A percentile compares a stretch with the other conserved stretches of the same genome.
phyloP scores from a whole-genome alignment of 2,797 vertebrate species.

The Lepilemur ruficaudatus region DNA sequence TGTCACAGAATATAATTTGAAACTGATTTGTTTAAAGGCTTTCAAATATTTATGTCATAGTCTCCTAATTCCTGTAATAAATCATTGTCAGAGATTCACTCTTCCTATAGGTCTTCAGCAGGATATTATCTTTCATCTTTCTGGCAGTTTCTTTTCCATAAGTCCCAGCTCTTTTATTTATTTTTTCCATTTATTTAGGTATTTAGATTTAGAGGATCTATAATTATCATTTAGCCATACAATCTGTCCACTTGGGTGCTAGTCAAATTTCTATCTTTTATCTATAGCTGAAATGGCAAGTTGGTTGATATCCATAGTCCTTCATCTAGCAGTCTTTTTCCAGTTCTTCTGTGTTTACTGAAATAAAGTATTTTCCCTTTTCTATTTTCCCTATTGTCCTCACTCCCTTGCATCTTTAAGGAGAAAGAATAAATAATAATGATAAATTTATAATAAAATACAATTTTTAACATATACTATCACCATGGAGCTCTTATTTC shows the following conservation, averaged over 20 bases:
- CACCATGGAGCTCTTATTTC: neutral
- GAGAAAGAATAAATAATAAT: neutral
- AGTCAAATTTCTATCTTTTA: neutral
- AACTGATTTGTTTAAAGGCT: neutral
- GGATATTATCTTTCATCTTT: neutral
- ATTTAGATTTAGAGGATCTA: neutral
- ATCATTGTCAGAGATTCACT: neutral
- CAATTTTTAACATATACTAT: neutral
- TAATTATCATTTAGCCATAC: neutral
- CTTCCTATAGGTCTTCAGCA: neutral
- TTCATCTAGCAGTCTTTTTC: neutral
- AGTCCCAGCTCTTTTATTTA: neutral
- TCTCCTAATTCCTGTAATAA: neutral
- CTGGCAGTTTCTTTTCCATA: neutral
- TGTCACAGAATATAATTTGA: neutral
- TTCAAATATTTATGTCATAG: neutral
- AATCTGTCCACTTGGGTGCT: neutral
- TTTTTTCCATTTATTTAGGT: neutral
- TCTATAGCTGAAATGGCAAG: neutral
- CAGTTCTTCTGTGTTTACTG: neutral
- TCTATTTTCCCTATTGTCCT: neutral
- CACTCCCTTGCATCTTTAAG: neutral
- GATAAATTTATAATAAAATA: neutral
- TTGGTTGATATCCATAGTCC: neutral
- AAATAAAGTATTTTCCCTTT: neutral